Percentiles rank a stretch among this genome's conserved stretches.
Evolutionary conservation across 2,113 vertebrate genomes (phyloP).

Genomic region (Mormoops blainvillei): DNA sequence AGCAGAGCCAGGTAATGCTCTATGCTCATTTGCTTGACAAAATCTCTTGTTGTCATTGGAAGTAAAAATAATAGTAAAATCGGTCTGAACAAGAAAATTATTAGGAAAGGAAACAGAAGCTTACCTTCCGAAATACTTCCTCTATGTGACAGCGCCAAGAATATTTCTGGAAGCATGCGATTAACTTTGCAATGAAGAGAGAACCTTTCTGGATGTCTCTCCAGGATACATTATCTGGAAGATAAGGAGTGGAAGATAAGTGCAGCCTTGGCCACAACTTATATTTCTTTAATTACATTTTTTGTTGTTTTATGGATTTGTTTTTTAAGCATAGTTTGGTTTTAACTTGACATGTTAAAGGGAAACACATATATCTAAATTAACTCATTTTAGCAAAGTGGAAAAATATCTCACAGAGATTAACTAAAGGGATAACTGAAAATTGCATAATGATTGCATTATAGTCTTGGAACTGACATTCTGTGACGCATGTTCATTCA

Average conservation of each 20-base stretch:
- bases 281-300: neutral
- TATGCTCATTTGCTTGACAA: neutral
- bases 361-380: neutral
- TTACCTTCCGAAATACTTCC: constrained; percentile 62
- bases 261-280: neutral
- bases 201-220: neutral
- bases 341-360: neutral
- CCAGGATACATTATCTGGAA: constrained; percentile 48
- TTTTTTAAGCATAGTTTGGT: neutral
- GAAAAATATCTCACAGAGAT: neutral
- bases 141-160: constrained; percentile 41
- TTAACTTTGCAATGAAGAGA: constrained; percentile 40
- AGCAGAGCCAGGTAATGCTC: neutral
- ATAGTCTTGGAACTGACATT: neutral
- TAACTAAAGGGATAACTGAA: neutral
- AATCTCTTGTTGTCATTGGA: neutral
- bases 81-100: neutral
- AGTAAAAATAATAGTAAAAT: neutral
- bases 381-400: neutral
- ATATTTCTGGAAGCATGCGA: constrained; percentile 38
- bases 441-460: neutral
- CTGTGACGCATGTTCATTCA: neutral
- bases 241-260: neutral
- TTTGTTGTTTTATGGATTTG: neutral
- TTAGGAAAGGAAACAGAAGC: neutral